Conservation (phyloP, 2,113 vertebrate genomes). For the Nesogale talazaci region DNA sequence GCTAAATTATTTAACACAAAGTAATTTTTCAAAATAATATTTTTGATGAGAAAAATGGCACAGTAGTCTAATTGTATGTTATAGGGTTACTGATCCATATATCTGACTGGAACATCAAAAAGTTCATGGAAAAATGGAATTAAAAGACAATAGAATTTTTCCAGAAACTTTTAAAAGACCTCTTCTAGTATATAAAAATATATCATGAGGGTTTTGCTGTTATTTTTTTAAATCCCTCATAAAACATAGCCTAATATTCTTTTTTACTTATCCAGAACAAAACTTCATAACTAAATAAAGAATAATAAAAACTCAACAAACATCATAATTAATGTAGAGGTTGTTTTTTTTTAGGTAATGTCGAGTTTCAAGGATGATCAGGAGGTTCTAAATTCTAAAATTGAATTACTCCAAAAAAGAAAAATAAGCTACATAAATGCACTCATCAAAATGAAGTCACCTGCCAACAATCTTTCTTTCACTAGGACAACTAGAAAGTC, state of each 20-base stretch:
- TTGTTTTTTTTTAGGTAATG: too few species aligned
- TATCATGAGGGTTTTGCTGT: neutral
- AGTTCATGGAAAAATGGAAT: too few species aligned
- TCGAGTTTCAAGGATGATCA: slow-evolving; percentile 1
- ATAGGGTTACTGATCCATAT: neutral
- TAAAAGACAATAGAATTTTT: too few species aligned
- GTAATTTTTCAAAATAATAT: too few species aligned
- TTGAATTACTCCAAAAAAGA: slow-evolving; percentile 48
- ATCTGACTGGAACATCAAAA: too few species aligned
- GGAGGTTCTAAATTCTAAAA: slow-evolving; percentile 19
- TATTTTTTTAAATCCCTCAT: slow-evolving; percentile 40
- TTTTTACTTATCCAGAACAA: slow-evolving; percentile 34
- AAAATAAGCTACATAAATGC: slow-evolving; percentile 6
- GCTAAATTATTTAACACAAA: too few species aligned
- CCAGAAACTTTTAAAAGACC: too few species aligned
- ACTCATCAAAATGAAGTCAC: slow-evolving; percentile 41
- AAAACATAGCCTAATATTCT: neutral
- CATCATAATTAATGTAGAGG: neutral
- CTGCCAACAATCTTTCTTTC: slow-evolving; percentile 29
- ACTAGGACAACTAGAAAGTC: slow-evolving; percentile 37
- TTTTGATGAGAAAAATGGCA: too few species aligned
- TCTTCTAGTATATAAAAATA: neutral
- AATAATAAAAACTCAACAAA: slow-evolving; percentile 26
- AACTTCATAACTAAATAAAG: slow-evolving; percentile 45
- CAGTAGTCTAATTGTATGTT: too few species aligned